These are phyloP conservation scores for Anabas testudineus DNA, from an alignment of 2,797 vertebrate genomes.

Conservation along the genomic window DNA sequence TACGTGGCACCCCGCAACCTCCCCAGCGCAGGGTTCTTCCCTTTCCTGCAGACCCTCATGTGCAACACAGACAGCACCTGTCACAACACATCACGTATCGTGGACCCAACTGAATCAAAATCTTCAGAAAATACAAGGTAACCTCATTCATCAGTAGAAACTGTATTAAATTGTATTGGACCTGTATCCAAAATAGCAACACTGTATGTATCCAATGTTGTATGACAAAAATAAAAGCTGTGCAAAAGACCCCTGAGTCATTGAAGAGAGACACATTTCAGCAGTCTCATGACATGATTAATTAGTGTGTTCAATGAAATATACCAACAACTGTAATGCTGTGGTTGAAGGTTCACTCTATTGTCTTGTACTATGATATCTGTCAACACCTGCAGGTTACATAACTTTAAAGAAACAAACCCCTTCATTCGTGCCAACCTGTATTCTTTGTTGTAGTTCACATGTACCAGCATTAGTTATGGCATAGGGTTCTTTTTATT, in stretches of 20 bases:
- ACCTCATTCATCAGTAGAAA: background rate
- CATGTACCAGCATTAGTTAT: background rate
- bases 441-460: background rate
- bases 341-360: too few species aligned
- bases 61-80: slow-evolving; percentile 84
- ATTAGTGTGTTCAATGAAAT: slow-evolving; percentile 34
- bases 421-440: background rate
- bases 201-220: background rate
- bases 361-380: too few species aligned
- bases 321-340: slow-evolving; percentile 1
- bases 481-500: background rate
- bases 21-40: slow-evolving; percentile 86
- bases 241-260: background rate
- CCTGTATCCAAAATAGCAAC: too few species aligned
- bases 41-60: slow-evolving; percentile 87
- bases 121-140: slow-evolving; percentile 53
- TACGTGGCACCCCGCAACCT: slow-evolving; percentile 84
- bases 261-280: slow-evolving; percentile 21
- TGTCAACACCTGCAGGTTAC: background rate
- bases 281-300: slow-evolving; percentile 29
- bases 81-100: slow-evolving; percentile 67
- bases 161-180: background rate
- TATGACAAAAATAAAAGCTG: background rate
- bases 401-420: background rate
- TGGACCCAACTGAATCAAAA: slow-evolving; percentile 21